Conservation (phyloP, 2,797 vertebrate genomes). For the Aeoliscus strigatus region DNA sequence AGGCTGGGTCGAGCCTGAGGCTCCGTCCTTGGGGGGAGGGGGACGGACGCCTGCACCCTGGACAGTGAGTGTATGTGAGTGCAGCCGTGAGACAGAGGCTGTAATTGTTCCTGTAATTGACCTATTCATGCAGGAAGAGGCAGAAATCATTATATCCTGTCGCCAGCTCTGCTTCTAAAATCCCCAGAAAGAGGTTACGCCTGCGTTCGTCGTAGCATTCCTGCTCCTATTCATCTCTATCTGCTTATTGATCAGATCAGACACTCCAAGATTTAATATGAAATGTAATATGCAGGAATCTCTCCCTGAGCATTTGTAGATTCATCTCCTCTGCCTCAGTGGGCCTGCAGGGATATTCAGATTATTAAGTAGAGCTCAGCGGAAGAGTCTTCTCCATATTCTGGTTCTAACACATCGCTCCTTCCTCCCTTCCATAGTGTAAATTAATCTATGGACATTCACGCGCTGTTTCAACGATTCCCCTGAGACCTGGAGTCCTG, state of each 20-base stretch:
- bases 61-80: slow-evolving; percentile 22
- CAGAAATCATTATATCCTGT: slow-evolving; percentile 64
- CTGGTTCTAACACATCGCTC: slow-evolving; percentile 72
- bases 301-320: slow-evolving; percentile 68
- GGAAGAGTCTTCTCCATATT: slow-evolving; percentile 76
- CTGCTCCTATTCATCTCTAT: slow-evolving; percentile 75
- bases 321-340: slow-evolving; percentile 77
- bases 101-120: slow-evolving; percentile 70
- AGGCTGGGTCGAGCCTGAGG: slow-evolving; percentile 31
- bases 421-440: slow-evolving; percentile 62
- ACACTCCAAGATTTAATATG: slow-evolving; percentile 73
- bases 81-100: slow-evolving; percentile 28
- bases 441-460: slow-evolving; percentile 75
- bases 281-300: slow-evolving; percentile 77
- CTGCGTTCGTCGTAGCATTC: slow-evolving; percentile 47
- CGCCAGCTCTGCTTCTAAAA: slow-evolving; percentile 41
- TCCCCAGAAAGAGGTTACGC: slow-evolving; percentile 49
- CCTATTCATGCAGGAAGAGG: slow-evolving; percentile 59
- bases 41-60: slow-evolving; percentile 41
- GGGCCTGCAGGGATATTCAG: slow-evolving; percentile 80
- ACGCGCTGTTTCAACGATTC: slow-evolving; percentile 65
- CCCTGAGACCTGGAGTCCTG: slow-evolving; percentile 57
- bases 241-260: slow-evolving; percentile 79
- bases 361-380: slow-evolving; percentile 82
- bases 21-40: slow-evolving; percentile 42